A percentile compares a stretch with the other conserved stretches of the same genome.
Conservation (phyloP, 2,888 invertebrate species). For the Chouioia cunea region DNA sequence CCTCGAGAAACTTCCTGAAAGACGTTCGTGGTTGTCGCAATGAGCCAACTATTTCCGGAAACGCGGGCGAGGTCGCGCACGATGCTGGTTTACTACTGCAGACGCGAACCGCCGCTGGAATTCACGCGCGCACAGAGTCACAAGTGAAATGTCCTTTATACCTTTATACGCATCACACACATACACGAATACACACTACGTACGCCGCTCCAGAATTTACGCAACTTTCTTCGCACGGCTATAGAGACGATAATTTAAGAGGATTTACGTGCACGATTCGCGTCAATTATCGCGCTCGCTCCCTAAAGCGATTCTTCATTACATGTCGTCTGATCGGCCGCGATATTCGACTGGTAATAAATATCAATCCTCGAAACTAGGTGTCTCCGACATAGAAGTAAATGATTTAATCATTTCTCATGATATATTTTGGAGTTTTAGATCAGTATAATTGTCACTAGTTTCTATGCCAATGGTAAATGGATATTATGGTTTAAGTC, state of each 20-base stretch:
- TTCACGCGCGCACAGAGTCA: too few relatives aligned
- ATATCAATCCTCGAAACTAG: background rate
- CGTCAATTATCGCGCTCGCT: slow-evolving; percentile 40
- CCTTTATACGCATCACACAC: slow-evolving; percentile 48
- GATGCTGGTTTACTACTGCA: background rate
- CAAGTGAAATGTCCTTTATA: slow-evolving; percentile 5
- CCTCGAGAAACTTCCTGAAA: slow-evolving; percentile 33
- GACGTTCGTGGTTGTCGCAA: slow-evolving; percentile 45
- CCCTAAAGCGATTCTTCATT: too few relatives aligned
- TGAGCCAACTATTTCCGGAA: slow-evolving; percentile 62
- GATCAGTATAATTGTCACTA: too few relatives aligned
- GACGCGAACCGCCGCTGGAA: too few relatives aligned
- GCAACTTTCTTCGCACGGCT: slow-evolving; percentile 15
- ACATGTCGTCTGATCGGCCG: background rate
- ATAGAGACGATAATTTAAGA: slow-evolving; percentile 47
- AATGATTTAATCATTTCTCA: too few relatives aligned
- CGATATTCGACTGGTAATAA: background rate
- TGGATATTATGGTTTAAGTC: too few relatives aligned
- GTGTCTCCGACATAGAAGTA: background rate
- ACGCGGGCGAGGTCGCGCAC: slow-evolving; percentile 36
- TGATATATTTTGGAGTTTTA: too few relatives aligned
- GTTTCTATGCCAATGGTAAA: too few relatives aligned
- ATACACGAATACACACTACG: too few relatives aligned
- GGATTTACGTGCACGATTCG: slow-evolving; percentile 47
- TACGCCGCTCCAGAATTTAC: slow-evolving; percentile 41